Evolutionary conservation across 2,888 invertebrate genomes (phyloP), one percentile per base, ranked within the genome.

Genomic region (Psylliodes chrysocephalus): DNA sequence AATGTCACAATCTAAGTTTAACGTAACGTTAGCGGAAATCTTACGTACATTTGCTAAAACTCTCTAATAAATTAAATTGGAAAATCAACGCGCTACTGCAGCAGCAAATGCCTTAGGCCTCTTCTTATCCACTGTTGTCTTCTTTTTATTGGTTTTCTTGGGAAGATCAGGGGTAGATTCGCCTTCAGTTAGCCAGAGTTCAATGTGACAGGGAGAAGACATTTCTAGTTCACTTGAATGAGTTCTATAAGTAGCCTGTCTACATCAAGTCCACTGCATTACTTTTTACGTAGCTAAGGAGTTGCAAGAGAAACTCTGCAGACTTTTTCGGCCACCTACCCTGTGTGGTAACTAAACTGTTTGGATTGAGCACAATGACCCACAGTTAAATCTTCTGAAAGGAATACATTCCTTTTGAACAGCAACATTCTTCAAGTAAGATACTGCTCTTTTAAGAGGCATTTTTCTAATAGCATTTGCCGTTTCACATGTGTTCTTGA

Each of bases 271-370:
- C 97, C 97, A 86, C 94, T 65, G 98, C 98, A 79, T 99, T 99
- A 75, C 96, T 96, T 85, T 99, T 98, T 35, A 98, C 98, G 85
- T 98, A 99, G 83, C 95, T 95, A 79, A 99, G 85, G 65, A 99
- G 87, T 82, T 98, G 97, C 59, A 99, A 88, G 71, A 99, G 86
- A 84, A 98, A 98, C 82, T 98, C 96, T 12, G 98, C 98, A n/a
- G 98, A 98, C 84, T 99, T 99, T 85, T 96, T 95, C 62, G 98
- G 98, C 98, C 98, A 99, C 72, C 98, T 91, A 80, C 98, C 98
- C 85, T 98, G 98, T 74, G 96, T 95, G 60, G 93, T 92, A n/a
- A 63, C 93, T 93, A 86, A 93, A 97, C 81, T 95, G 94, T 84
- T 98, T 98, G 60, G 96, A 96, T 87, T 98, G 98, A 57, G 98